Base-by-base conservation (phyloP, 2,797 vertebrate species). In the Anguilla megastoma region DNA sequence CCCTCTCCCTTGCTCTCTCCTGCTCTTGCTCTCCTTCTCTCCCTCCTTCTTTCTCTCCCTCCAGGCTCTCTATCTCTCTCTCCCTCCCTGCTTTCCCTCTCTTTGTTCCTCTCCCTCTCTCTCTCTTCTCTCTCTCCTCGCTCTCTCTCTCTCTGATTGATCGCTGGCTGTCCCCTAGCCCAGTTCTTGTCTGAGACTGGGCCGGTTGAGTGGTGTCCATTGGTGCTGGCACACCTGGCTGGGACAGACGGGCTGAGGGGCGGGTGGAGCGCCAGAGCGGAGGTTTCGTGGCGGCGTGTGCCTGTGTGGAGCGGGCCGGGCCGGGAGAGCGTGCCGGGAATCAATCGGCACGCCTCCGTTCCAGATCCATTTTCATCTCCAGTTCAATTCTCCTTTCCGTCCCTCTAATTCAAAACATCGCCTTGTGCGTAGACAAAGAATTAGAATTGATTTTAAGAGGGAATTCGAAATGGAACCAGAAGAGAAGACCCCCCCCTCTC, bases 381-480 rank as follows among this genome's bases (percentile, higher is more conserved):
- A 87, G 76, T 89, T 86, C 89, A 92, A 91, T 91, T 90, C 85
- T 84, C 89, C 89, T 90, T 88, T 87, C 86, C 88, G 60, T 90
- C 80, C 60, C 85, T 88, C 84, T 89, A 90, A 91, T 90, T 89
- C 87, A 88, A 84, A 86, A 74, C 88, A 89, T 87, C 88, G 88
- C 88, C 86, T 84, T 89, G 90, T 90, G 88, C 87, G 86, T 84
- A 58, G 87, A 90, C 90, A 91, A 89, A 87, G 85, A 83, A 89
- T 92, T 91, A 91, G 89, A 91, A 90, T 91, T 90, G 90, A 91
- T 91, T 90, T 89, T 89, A 86, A 86, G 88, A 45, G 89, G 86
- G 86, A 89, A 86, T 88, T 80, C 84, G 10, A 88, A 91, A 90
- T 87, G 86, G 86, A 71, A 90, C 84, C 69, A 83, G 84, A 88